These are phyloP conservation scores for Hypselothyrea guttata DNA, from an alignment of 2,888 invertebrate genomes.

Conservation along the genomic window DNA sequence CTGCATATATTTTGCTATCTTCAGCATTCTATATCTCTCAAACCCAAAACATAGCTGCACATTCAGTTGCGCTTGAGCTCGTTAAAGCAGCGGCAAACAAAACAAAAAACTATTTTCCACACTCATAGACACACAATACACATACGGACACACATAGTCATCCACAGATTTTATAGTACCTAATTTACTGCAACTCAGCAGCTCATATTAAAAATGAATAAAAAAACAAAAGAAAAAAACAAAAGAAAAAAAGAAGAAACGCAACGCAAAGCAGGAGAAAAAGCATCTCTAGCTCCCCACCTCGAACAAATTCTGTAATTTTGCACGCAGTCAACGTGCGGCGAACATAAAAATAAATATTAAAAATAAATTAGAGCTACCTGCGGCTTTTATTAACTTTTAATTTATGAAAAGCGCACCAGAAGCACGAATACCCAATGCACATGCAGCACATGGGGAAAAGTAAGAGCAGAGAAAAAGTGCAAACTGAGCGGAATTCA, in stretches of 20 bases:
- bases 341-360: slow-evolving; percentile 67
- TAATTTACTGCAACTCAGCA: slow-evolving; percentile 60
- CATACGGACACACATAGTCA: slow-evolving; percentile 3
- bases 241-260: slow-evolving; percentile 13
- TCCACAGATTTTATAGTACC: slow-evolving; percentile 43
- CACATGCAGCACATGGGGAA: slow-evolving; percentile 26
- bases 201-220: slow-evolving; percentile 51
- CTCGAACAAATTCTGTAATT: slow-evolving; percentile 43
- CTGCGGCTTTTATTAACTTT: slow-evolving; percentile 72
- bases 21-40: slow-evolving; percentile 38
- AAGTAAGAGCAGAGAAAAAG: slow-evolving; percentile 4
- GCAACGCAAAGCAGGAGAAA: slow-evolving; percentile 2
- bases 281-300: not conserved
- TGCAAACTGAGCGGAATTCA: slow-evolving; percentile 16
- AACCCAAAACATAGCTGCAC: slow-evolving; percentile 37
- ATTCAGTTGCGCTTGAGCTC: slow-evolving; percentile 56
- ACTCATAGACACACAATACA: slow-evolving; percentile 7
- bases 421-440: slow-evolving; percentile 30
- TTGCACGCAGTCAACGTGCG: slow-evolving; percentile 55
- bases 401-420: slow-evolving; percentile 63
- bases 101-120: slow-evolving; percentile 38
- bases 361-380: slow-evolving; percentile 75
- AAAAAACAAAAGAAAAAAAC: slow-evolving; percentile 13
- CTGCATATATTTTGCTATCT: slow-evolving; percentile 25
- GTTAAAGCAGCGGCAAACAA: slow-evolving; percentile 52